Conservation (phyloP, 1,140 invertebrate genomes). For the Gonioctena quinquepunctata region DNA sequence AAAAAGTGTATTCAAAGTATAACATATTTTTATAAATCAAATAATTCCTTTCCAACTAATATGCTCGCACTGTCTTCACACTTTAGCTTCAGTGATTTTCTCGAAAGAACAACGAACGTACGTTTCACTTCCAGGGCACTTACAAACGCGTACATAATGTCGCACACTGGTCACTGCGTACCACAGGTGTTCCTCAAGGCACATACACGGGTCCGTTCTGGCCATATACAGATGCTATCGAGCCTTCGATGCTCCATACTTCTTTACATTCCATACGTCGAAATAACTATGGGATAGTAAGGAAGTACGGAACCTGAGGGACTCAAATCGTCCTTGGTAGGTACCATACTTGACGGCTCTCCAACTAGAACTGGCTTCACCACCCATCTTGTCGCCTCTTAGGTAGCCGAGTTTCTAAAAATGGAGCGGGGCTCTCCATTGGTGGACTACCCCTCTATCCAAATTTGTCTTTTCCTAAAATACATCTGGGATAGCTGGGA, state of each 20-base stretch:
- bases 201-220: conserved; percentile 4
- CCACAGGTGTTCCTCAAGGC: conserved; percentile 11
- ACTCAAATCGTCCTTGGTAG: conserved; percentile 35
- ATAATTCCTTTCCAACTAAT: too few species aligned
- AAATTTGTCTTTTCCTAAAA: conserved; percentile 83
- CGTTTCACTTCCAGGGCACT: neutral
- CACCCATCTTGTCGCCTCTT: conserved; percentile 34
- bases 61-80: too few species aligned
- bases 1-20: too few species aligned
- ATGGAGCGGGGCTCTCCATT: conserved; percentile 58
- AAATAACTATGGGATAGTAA: conserved; percentile 90
- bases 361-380: conserved; percentile 56
- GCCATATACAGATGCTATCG: neutral
- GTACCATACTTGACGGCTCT: conserved; percentile 32
- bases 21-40: too few species aligned
- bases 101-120: too few species aligned
- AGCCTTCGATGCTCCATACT: conserved; percentile 80
- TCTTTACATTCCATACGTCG: conserved; percentile 96
- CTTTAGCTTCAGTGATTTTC: too few species aligned
- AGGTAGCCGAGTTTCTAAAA: conserved; percentile 61
- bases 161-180: neutral
- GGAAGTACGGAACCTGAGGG: conserved; percentile 87
- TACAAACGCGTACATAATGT: neutral
- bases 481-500: conserved; percentile 61
- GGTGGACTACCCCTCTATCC: conserved; percentile 60